Conservation (phyloP, 2,113 vertebrate species). For the Empidonax alnorum region DNA sequence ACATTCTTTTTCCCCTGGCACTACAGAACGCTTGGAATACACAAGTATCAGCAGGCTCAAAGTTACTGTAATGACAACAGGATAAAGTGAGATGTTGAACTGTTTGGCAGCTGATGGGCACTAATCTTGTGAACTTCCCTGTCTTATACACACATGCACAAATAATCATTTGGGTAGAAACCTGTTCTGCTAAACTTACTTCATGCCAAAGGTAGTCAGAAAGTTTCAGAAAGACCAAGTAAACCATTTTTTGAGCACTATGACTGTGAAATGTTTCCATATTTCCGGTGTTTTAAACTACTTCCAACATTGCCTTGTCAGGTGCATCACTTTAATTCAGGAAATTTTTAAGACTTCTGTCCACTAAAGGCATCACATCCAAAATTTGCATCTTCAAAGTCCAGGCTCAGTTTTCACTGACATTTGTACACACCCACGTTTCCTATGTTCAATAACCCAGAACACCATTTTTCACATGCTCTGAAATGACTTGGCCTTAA, state of each 20-base stretch:
- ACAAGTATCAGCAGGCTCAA: background rate
- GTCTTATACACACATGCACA: background rate
- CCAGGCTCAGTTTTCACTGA: background rate
- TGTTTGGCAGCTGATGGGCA: background rate
- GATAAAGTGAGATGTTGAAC: background rate
- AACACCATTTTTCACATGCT: background rate
- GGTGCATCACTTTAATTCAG: background rate
- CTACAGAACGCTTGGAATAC: background rate
- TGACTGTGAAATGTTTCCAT: background rate
- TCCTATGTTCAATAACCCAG: background rate
- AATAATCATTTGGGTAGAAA: background rate
- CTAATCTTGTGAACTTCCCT: background rate
- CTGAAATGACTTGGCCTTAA: background rate
- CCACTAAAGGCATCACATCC: background rate
- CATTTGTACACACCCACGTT: background rate
- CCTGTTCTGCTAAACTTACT: background rate
- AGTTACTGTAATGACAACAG: background rate
- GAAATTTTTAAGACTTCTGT: background rate
- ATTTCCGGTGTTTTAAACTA: background rate
- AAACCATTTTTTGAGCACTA: background rate
- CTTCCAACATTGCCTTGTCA: background rate
- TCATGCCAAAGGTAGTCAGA: background rate
- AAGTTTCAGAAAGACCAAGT: background rate
- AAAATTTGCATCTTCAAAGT: background rate
- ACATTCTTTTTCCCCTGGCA: fast-evolving